phyloP scores from a whole-genome alignment of 2,888 invertebrate species.

The Pandemis cinnamomeana region DNA sequence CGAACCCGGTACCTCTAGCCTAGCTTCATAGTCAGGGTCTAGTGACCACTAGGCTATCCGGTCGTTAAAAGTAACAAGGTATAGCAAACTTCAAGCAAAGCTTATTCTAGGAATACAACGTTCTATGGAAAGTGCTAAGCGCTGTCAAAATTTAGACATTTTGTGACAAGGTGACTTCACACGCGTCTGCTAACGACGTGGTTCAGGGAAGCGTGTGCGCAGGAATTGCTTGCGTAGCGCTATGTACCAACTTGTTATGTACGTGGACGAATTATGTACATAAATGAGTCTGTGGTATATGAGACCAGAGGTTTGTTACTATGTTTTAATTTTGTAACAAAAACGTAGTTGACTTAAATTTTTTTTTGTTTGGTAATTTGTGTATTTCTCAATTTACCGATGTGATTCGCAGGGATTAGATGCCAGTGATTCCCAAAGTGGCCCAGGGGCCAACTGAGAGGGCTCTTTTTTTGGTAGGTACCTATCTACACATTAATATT shows the following conservation, averaged over 20 bases:
- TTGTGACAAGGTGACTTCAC: conserved; percentile 56
- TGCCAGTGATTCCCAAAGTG: no score
- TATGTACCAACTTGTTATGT: neutral
- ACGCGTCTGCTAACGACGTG: conserved; percentile 62
- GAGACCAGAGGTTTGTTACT: no score
- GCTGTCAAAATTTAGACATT: conserved; percentile 22
- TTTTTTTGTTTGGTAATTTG: no score
- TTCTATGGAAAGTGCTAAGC: conserved; percentile 41
- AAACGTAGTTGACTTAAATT: no score
- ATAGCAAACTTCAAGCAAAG: neutral
- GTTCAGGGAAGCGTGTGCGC: conserved; percentile 54
- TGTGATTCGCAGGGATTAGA: no score
- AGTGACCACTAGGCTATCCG: no score
- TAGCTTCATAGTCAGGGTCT: no score
- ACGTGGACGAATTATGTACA: neutral
- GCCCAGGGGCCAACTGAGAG: no score
- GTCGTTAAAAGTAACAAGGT: neutral
- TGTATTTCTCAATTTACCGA: no score
- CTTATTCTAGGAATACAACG: conserved; percentile 7
- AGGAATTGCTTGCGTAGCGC: conserved; percentile 22
- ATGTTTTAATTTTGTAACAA: no score
- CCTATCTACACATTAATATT: no score
- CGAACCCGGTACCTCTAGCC: neutral
- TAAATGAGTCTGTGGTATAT: neutral
- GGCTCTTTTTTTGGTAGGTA: no score